Evolutionary conservation across 2,888 invertebrate genomes (phyloP).

Genomic region (Clunio marinus): DNA sequence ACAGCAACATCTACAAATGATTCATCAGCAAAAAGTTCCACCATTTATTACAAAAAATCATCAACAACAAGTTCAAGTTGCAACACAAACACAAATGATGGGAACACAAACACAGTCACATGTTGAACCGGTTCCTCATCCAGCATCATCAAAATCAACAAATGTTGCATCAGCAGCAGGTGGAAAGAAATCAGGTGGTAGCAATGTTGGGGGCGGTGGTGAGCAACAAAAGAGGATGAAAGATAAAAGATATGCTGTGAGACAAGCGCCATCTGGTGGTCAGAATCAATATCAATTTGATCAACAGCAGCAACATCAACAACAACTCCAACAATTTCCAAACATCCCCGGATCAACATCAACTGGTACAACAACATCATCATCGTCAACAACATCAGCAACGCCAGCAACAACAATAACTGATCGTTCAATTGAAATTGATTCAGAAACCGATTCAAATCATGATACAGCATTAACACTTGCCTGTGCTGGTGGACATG

Average conservation of each 20-base stretch:
- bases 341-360: constrained; percentile 42
- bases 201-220: too few relatives aligned
- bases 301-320: too few relatives aligned
- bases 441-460: constrained; percentile 97
- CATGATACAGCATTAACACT: constrained; percentile 97
- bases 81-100: constrained; percentile 57
- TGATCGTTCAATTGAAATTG: constrained; percentile 82
- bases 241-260: constrained; percentile 47
- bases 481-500: constrained; percentile 95
- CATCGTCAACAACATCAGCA: too few relatives aligned
- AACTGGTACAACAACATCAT: constrained; percentile 50
- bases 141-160: constrained; percentile 23
- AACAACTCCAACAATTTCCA: constrained; percentile 31
- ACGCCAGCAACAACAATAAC: constrained; percentile 50
- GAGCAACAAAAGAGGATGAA: constrained; percentile 52
- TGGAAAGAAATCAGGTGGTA: neutral
- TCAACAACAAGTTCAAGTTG: constrained; percentile 60
- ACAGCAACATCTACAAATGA: constrained; percentile 42
- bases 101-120: constrained; percentile 42
- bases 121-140: constrained; percentile 33
- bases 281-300: constrained; percentile 26
- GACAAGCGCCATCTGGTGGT: constrained; percentile 51
- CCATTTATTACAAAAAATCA: constrained; percentile 47
- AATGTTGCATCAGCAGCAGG: neutral
- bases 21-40: constrained; percentile 45